Conservation (phyloP, 53 echinoderm and acorn worm species). For the Henricia sp. region DNA sequence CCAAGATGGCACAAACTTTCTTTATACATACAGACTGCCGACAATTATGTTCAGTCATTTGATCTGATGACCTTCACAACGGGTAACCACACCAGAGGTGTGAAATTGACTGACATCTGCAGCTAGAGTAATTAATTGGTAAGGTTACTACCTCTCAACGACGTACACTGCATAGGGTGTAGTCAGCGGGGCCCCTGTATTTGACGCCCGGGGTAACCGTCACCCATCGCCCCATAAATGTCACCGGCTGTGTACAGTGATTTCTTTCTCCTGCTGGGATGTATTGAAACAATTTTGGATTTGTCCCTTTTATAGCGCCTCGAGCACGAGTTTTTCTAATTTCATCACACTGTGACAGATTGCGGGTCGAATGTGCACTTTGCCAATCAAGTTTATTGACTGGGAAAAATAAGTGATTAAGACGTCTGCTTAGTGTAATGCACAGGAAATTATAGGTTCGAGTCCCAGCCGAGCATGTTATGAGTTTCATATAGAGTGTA, state of each 20-base stretch:
- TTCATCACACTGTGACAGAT: too few species aligned
- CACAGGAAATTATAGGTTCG: too few species aligned
- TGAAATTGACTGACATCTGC: constrained; percentile 54
- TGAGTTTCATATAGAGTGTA: too few species aligned
- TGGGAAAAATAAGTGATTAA: too few species aligned
- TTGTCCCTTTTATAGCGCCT: neutral
- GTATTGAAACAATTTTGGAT: constrained; percentile 16
- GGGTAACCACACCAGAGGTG: constrained; percentile 30
- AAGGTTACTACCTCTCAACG: constrained; percentile 14
- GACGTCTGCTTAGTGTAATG: too few species aligned
- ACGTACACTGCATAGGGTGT: too few species aligned
- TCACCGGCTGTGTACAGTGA: neutral
- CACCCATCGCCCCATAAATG: constrained; percentile 47
- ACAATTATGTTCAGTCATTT: too few species aligned
- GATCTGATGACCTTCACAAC: constrained; percentile 37
- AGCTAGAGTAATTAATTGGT: constrained; percentile 63
- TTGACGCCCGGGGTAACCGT: constrained; percentile 21
- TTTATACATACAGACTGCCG: too few species aligned
- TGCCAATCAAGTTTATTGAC: too few species aligned
- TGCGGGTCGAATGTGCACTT: too few species aligned
- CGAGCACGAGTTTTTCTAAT: neutral
- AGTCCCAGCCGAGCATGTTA: too few species aligned
- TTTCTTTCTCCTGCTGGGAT: neutral
- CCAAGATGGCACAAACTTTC: too few species aligned
- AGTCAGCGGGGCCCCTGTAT: constrained; percentile 25